Conservation (phyloP, 2,888 invertebrate species). For the Druceiella hillmani region DNA sequence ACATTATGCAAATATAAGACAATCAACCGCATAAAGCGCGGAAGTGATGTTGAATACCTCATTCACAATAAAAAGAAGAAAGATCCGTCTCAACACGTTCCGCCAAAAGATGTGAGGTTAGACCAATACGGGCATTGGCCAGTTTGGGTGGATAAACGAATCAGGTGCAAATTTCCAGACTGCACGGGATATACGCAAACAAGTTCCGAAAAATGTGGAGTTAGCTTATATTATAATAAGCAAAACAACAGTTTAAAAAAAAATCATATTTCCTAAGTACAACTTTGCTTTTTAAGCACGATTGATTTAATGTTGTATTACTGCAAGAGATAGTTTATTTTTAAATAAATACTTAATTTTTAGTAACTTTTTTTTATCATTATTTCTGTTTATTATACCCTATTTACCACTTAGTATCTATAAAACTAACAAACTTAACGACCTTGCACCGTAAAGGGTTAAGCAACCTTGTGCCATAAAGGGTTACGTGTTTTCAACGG, state of each 20-base stretch:
- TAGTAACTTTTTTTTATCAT: slow-evolving; percentile 6
- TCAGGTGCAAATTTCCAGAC: slow-evolving; percentile 14
- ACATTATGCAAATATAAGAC: slow-evolving; percentile 6
- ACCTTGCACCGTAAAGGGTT: slow-evolving; percentile 2
- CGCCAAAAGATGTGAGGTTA: slow-evolving; percentile 22
- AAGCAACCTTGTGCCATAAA: too few species aligned
- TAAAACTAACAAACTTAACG: not conserved
- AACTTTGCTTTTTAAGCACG: slow-evolving; percentile 6
- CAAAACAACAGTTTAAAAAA: slow-evolving; percentile 8
- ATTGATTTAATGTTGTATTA: too few species aligned
- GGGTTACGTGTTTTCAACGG: too few species aligned
- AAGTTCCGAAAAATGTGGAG: slow-evolving; percentile 16
- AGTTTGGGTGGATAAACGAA: slow-evolving; percentile 18
- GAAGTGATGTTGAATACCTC: slow-evolving; percentile 1
- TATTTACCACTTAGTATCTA: not conserved
- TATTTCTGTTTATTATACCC: slow-evolving; percentile 5
- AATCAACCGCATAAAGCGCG: slow-evolving; percentile 3
- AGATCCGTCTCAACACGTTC: slow-evolving; percentile 8
- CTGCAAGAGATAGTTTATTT: slow-evolving; percentile 2
- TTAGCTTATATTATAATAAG: slow-evolving; percentile 14
- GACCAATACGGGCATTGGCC: slow-evolving; percentile 24
- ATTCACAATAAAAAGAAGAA: too few species aligned
- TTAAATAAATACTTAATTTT: slow-evolving; percentile 4
- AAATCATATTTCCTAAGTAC: slow-evolving; percentile 7
- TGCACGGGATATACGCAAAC: slow-evolving; percentile 14